A percentile compares a stretch with the other conserved stretches of the same genome.
phyloP scores from a whole-genome alignment of 1,140 invertebrate genomes.

The Caenorhabditis inopinata region DNA sequence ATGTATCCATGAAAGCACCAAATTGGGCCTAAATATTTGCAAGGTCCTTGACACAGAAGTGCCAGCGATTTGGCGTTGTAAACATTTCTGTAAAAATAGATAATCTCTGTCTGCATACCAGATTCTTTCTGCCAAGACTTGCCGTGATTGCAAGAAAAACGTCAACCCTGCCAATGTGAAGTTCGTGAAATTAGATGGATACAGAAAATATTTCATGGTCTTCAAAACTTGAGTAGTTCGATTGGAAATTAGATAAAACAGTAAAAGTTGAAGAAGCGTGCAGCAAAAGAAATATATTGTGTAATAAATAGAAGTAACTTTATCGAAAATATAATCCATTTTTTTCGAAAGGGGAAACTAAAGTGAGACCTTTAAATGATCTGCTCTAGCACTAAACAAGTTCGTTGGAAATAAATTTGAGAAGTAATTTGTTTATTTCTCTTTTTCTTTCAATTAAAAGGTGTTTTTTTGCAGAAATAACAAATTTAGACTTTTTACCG shows the following conservation, averaged over 20 bases:
- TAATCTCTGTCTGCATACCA: too few species aligned
- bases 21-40: neutral
- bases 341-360: neutral
- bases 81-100: neutral
- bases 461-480: too few species aligned
- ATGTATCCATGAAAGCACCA: neutral
- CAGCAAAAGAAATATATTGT: neutral
- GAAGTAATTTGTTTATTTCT: too few species aligned
- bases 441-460: too few species aligned
- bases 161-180: neutral
- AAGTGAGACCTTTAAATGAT: too few species aligned
- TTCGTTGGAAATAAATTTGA: too few species aligned
- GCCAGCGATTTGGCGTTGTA: neutral
- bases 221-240: neutral
- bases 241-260: neutral
- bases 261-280: neutral
- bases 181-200: neutral
- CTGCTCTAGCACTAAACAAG: too few species aligned
- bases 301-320: neutral
- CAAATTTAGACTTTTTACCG: too few species aligned
- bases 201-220: neutral
- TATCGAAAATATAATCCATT: neutral
- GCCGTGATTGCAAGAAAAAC: neutral
- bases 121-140: too few species aligned
- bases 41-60: neutral